phyloP scores from a whole-genome alignment of 2,888 invertebrate species.

The Erebia palarica region DNA sequence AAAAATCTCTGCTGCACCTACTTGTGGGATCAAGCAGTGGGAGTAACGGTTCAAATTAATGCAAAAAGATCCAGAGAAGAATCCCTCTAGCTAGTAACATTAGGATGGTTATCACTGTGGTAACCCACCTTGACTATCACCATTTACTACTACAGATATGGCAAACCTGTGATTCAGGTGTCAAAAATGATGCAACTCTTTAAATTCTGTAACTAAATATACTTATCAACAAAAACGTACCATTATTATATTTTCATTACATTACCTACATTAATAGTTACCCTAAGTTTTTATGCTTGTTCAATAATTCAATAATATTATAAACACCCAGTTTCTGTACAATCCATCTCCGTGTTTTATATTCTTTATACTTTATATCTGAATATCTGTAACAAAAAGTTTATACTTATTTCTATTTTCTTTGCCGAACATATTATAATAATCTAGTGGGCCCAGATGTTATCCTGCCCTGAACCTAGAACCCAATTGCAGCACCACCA shows the following conservation, averaged over 20 bases:
- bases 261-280: no score
- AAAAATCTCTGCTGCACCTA: no score
- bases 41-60: no score
- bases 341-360: neutral
- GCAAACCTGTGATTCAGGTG: neutral
- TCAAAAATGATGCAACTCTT: neutral
- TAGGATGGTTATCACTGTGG: no score
- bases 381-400: constrained; percentile 16
- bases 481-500: no score
- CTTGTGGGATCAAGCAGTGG: no score
- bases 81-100: no score
- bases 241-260: neutral
- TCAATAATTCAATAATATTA: neutral
- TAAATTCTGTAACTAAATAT: neutral
- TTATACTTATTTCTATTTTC: neutral
- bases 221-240: constrained; percentile 3
- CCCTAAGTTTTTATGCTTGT: neutral
- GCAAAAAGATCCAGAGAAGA: no score
- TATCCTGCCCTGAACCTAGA: no score
- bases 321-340: neutral
- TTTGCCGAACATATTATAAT: no score
- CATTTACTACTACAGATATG: neutral
- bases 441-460: no score
- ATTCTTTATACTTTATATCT: neutral
- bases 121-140: neutral